These are phyloP conservation scores for Acleris laterana DNA, from an alignment of 2,888 invertebrate genomes.

Conservation along the genomic window DNA sequence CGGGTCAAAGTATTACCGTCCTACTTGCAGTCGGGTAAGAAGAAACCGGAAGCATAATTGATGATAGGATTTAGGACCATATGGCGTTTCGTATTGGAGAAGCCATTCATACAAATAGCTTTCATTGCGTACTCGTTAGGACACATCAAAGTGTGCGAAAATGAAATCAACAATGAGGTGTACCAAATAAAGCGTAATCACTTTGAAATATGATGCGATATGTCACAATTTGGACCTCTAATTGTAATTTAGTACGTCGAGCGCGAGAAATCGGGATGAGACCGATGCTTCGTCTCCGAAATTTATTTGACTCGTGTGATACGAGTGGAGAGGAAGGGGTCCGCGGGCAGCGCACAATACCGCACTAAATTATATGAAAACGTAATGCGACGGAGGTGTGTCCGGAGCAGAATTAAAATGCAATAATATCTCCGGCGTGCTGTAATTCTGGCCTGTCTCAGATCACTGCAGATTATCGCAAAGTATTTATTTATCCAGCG, in stretches of 20 bases:
- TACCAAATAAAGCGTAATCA: conserved; percentile 43
- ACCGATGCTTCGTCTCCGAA: conserved; percentile 59
- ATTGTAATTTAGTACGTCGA: conserved; percentile 74
- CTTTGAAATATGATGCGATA: conserved; percentile 52
- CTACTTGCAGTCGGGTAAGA: too few relatives aligned
- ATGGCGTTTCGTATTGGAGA: too few relatives aligned
- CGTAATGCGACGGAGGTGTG: conserved; percentile 77
- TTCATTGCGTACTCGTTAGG: conserved; percentile 10
- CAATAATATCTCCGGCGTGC: conserved; percentile 76
- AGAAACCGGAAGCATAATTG: too few relatives aligned
- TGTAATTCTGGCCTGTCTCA: conserved; percentile 78
- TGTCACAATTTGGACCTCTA: conserved; percentile 58
- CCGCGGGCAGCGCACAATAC: conserved; percentile 66
- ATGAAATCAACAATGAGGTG: conserved; percentile 34
- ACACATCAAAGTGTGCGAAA: conserved; percentile 43
- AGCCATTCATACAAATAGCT: too few relatives aligned
- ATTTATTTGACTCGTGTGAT: conserved; percentile 64
- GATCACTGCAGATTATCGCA: conserved; percentile 78
- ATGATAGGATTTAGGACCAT: too few relatives aligned
- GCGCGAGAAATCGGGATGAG: conserved; percentile 64
- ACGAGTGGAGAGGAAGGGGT: conserved; percentile 43
- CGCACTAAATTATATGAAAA: conserved; percentile 76
- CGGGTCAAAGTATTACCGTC: too few relatives aligned
- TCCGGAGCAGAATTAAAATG: conserved; percentile 77
- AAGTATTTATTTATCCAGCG: conserved; percentile 82